Conservation (phyloP, 2,113 vertebrate genomes). For the Eulemur macaco region DNA sequence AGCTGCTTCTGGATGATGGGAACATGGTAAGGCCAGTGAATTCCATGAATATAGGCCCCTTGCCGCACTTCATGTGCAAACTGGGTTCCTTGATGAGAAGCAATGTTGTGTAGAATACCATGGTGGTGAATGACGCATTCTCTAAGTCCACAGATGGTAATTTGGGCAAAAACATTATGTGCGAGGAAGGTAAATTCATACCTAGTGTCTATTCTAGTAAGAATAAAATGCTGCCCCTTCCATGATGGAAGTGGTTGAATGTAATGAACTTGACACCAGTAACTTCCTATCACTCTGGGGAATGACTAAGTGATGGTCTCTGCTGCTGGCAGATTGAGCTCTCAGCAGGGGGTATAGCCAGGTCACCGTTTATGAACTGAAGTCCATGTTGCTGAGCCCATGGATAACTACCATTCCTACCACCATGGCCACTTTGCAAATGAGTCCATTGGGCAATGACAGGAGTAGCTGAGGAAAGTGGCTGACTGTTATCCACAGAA, state of each 20-base stretch:
- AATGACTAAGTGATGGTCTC: background rate
- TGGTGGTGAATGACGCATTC: background rate
- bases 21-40: background rate
- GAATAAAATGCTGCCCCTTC: background rate
- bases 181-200: background rate
- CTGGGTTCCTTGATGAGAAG: background rate
- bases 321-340: background rate
- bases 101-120: background rate
- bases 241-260: background rate
- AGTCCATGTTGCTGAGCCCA: background rate
- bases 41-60: background rate
- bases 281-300: background rate
- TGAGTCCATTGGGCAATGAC: background rate
- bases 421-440: background rate
- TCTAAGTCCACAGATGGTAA: background rate
- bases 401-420: background rate
- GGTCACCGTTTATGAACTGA: background rate
- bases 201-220: background rate
- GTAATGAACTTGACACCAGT: background rate
- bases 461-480: background rate
- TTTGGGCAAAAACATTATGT: background rate
- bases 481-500: background rate
- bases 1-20: background rate
- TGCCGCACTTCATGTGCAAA: background rate
- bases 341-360: background rate